These are phyloP conservation scores for Perccottus glenii DNA, from an alignment of 2,113 vertebrate species.

Conservation along the genomic window DNA sequence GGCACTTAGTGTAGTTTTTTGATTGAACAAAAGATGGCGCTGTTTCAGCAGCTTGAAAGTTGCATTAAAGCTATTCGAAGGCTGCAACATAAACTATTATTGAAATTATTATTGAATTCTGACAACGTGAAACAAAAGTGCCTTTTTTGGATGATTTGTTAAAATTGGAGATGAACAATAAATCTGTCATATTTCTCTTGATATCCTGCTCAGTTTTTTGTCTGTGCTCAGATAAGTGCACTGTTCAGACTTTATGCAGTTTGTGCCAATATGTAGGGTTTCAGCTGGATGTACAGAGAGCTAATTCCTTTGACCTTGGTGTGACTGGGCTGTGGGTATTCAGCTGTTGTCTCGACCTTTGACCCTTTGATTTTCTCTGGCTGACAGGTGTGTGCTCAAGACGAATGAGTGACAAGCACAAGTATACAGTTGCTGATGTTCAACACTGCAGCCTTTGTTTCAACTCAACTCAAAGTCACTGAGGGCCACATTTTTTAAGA, in stretches of 20 bases:
- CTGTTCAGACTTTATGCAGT: background rate
- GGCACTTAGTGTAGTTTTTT: slow-evolving; percentile 8
- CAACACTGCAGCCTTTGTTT: background rate
- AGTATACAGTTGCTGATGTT: slow-evolving; percentile 10
- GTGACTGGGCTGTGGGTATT: slow-evolving; percentile 36
- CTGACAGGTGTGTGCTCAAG: slow-evolving; percentile 22
- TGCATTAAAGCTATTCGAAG: background rate
- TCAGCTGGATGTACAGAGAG: background rate
- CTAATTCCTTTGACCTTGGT: background rate
- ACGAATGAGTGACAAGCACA: slow-evolving; percentile 6
- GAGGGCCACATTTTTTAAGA: background rate
- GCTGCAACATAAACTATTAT: background rate
- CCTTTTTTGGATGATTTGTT: slow-evolving; percentile 1
- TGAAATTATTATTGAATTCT: background rate
- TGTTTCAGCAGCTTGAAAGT: slow-evolving; percentile 38
- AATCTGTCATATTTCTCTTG: slow-evolving; percentile 8
- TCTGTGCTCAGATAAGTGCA: background rate
- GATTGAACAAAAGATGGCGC: slow-evolving; percentile 49
- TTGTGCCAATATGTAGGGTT: background rate
- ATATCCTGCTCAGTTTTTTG: background rate
- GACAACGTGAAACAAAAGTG: background rate
- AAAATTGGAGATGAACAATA: background rate
- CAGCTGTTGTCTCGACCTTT: slow-evolving; percentile 53
- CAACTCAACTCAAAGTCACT: background rate
- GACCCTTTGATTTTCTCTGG: slow-evolving; percentile 31